These are phyloP conservation scores for Acanthosepion lycidas DNA, from an alignment of 2,888 invertebrate genomes.

Conservation along the genomic window DNA sequence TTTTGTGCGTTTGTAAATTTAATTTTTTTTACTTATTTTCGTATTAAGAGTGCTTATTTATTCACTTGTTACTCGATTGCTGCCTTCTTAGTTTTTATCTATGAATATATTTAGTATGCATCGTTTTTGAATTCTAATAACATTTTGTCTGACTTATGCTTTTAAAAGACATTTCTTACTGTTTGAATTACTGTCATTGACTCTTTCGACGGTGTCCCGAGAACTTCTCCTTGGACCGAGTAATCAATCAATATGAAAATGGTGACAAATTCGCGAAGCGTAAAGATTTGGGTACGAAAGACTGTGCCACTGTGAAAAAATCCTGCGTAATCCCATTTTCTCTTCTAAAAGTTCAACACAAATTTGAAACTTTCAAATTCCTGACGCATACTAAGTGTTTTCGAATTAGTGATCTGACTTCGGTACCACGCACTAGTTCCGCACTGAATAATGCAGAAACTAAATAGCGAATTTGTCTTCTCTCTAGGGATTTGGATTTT, in stretches of 20 bases:
- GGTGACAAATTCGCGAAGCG: neutral
- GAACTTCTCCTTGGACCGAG: neutral
- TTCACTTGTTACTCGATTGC: no score
- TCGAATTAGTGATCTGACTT: neutral
- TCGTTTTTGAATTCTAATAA: neutral
- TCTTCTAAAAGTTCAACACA: neutral
- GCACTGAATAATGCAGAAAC: slow-evolving; percentile 33
- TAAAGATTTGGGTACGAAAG: neutral
- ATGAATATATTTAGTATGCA: no score
- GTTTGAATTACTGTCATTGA: neutral
- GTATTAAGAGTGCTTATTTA: no score
- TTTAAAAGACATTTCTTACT: neutral
- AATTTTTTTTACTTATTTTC: no score
- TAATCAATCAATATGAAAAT: neutral
- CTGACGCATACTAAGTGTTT: neutral
- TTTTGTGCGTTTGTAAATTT: no score
- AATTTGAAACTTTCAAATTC: neutral
- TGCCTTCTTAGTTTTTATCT: no score
- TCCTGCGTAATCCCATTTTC: neutral
- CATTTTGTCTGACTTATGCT: neutral
- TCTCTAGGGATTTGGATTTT: neutral
- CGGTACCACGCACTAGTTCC: neutral
- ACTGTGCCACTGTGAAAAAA: neutral
- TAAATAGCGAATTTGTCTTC: neutral
- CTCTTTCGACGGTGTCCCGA: neutral